Evolutionary conservation across 2,888 invertebrate genomes (phyloP).

Genomic region (Melinaea marsaeus): DNA sequence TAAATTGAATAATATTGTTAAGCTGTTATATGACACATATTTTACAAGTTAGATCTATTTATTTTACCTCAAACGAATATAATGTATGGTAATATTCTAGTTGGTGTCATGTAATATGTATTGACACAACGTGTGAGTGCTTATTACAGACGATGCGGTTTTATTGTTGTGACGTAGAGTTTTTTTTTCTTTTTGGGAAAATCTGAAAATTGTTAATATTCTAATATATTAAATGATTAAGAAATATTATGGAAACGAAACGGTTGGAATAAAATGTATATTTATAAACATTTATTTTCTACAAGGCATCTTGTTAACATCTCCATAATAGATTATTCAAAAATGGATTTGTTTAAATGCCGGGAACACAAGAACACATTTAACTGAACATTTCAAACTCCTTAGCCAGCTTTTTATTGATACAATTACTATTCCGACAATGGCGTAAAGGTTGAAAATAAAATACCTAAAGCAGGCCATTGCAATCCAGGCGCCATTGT

Average conservation of each 20-base stretch:
- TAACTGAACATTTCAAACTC: slow-evolving; percentile 28
- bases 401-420: slow-evolving; percentile 50
- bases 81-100: background rate
- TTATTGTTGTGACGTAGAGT: slow-evolving; percentile 42
- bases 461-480: slow-evolving; percentile 56
- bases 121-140: slow-evolving; percentile 22
- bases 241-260: background rate
- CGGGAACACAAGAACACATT: slow-evolving; percentile 10
- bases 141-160: slow-evolving; percentile 32
- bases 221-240: background rate
- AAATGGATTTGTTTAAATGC: background rate
- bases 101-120: background rate
- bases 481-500: slow-evolving; percentile 70
- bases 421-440: slow-evolving; percentile 60
- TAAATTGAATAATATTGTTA: too few species aligned
- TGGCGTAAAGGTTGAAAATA: slow-evolving; percentile 64
- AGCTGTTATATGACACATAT: too few species aligned
- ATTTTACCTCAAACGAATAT: too few species aligned
- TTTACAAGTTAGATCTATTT: too few species aligned
- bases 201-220: background rate
- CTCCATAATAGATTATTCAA: background rate
- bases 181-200: slow-evolving; percentile 26
- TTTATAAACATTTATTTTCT: background rate
- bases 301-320: background rate
- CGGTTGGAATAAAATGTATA: background rate